Evolutionary conservation across 2,113 vertebrate species (phyloP).

Genomic region (Leptobrachium ailaonicum): DNA sequence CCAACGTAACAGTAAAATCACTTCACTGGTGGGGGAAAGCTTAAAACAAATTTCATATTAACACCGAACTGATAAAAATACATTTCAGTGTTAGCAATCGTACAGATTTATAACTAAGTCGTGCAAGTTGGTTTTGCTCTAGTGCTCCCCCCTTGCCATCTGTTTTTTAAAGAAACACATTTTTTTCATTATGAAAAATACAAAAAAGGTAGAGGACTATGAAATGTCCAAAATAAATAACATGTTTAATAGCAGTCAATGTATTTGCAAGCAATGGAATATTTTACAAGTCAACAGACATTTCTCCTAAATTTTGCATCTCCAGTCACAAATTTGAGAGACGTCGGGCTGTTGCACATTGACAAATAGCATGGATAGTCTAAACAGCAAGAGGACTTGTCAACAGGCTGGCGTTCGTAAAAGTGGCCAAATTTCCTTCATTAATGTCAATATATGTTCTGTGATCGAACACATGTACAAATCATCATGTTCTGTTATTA

Average conservation of each 20-base stretch:
- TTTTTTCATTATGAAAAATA: conserved; percentile 51
- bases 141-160: not conserved
- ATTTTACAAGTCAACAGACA: conserved; percentile 1
- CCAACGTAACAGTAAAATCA: conserved; percentile 36
- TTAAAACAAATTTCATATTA: conserved; percentile 32
- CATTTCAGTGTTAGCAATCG: conserved; percentile 37
- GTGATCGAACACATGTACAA: no score
- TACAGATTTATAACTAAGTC: not conserved
- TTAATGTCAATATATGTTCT: not conserved
- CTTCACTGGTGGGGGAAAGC: not conserved
- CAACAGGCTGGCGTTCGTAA: not conserved
- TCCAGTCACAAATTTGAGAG: not conserved
- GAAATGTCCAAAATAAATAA: conserved; percentile 44
- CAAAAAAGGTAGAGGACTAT: conserved; percentile 10
- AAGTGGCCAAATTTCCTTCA: not conserved
- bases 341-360: not conserved
- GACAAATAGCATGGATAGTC: not conserved
- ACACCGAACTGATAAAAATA: conserved; percentile 44
- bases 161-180: not conserved
- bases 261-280: not conserved
- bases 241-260: conserved; percentile 16
- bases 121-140: not conserved
- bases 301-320: not conserved
- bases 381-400: no score
- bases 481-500: no score